Evolutionary conservation across 2,888 invertebrate species (phyloP).

Genomic region (Ephialtes manifestator): DNA sequence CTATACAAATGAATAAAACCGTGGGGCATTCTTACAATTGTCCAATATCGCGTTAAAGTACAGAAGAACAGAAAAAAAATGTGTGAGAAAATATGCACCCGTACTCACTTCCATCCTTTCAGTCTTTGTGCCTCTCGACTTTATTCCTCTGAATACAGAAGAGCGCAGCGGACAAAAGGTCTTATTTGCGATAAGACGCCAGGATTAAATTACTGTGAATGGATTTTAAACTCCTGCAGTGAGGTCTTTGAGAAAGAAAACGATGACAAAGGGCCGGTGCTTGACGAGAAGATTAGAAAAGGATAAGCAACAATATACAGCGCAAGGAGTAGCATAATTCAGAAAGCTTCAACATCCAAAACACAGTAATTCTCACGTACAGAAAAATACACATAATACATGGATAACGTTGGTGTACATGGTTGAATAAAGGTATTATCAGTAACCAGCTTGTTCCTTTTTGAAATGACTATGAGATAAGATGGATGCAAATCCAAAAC

Average conservation of each 20-base stretch:
- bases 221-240: slow-evolving; percentile 59
- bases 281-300: slow-evolving; percentile 13
- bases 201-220: slow-evolving; percentile 72
- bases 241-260: slow-evolving; percentile 53
- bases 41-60: background rate
- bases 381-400: background rate
- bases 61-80: slow-evolving; percentile 13
- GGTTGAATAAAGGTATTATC: slow-evolving; percentile 1
- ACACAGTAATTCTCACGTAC: slow-evolving; percentile 46
- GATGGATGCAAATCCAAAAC: too few species aligned
- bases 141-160: slow-evolving; percentile 71
- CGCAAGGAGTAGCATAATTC: slow-evolving; percentile 55
- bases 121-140: background rate
- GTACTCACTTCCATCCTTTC: background rate
- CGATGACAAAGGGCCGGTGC: slow-evolving; percentile 15
- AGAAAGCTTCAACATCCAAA: slow-evolving; percentile 47
- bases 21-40: background rate
- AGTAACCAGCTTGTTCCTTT: background rate
- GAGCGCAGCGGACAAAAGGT: slow-evolving; percentile 52
- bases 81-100: slow-evolving; percentile 10
- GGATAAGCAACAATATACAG: slow-evolving; percentile 40
- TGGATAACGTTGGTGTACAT: slow-evolving; percentile 15
- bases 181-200: slow-evolving; percentile 68
- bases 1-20: background rate
- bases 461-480: slow-evolving; percentile 24